Percentiles rank a stretch among this genome's conserved stretches.
phyloP scores from a whole-genome alignment of 2,113 vertebrate species.

The Bos javanicus region DNA sequence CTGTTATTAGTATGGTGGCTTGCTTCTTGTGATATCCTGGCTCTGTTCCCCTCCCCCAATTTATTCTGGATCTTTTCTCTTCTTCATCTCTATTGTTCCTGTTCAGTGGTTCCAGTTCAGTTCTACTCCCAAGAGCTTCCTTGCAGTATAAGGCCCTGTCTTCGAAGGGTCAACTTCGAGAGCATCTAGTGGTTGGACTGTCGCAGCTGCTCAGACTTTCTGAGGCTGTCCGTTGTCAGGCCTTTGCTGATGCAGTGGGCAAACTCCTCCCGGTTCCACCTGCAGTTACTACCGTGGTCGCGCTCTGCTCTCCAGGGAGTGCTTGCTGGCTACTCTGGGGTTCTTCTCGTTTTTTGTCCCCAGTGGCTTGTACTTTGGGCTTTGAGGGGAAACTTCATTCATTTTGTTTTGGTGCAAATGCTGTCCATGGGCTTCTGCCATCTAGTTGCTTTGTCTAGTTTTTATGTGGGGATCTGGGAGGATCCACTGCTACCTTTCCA shows the following conservation, averaged over 20 bases:
- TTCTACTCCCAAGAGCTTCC: background rate
- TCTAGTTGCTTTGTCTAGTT: background rate
- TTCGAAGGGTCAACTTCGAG: background rate
- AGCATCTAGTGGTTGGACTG: accelerated
- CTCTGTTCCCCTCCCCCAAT: background rate
- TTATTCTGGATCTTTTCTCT: background rate
- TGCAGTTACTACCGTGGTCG: accelerated
- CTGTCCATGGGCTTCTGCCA: background rate
- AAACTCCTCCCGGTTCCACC: accelerated
- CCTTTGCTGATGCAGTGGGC: accelerated
- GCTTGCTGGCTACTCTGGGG: background rate
- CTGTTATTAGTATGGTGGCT: background rate
- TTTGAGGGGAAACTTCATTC: background rate
- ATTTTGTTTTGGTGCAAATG: background rate
- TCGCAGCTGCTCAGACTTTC: accelerated
- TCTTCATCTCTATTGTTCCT: background rate
- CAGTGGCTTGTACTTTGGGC: background rate
- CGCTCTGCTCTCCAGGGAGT: accelerated
- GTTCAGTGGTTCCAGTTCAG: background rate
- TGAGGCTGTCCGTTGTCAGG: accelerated
- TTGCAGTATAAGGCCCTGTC: too few species aligned
- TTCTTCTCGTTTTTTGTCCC: background rate
- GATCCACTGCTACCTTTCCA: background rate
- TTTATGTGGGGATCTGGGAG: background rate
- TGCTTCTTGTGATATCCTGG: background rate